Percentiles rank a stretch among this genome's conserved stretches.
phyloP scores from a whole-genome alignment of 2,113 vertebrate genomes.

The Cercopithecus mona region DNA sequence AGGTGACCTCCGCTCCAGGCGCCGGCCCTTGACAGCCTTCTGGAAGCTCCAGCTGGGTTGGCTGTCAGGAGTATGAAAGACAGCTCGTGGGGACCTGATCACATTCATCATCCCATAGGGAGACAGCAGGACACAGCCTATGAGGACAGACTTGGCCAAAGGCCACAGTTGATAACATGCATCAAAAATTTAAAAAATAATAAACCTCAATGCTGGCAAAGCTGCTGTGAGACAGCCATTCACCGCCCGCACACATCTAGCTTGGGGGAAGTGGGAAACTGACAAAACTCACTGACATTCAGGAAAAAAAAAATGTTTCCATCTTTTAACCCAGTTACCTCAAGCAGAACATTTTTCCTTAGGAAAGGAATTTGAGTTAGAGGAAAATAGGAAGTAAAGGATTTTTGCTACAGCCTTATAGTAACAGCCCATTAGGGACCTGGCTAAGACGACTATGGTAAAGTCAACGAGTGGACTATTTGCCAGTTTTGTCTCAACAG shows the following conservation, averaged over 20 bases:
- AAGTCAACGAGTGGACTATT: background rate
- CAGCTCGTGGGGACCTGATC: too few species aligned
- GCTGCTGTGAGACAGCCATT: background rate
- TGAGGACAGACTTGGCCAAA: background rate
- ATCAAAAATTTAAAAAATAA: background rate
- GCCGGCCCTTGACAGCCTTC: background rate
- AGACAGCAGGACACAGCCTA: background rate
- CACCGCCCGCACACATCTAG: rapidly evolving
- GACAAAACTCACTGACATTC: background rate
- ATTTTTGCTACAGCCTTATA: background rate
- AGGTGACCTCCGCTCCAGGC: rapidly evolving
- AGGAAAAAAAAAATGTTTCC: rapidly evolving
- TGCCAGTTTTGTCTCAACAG: background rate
- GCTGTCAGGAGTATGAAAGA: background rate
- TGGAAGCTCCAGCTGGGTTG: background rate
- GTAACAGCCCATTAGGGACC: background rate
- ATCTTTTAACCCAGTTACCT: background rate
- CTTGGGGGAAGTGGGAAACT: background rate
- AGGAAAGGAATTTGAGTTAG: background rate
- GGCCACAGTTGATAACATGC: background rate
- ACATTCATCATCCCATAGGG: rapidly evolving
- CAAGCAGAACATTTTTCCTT: background rate
- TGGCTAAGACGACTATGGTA: background rate
- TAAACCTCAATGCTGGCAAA: background rate
- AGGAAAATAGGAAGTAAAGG: background rate